A percentile compares a stretch with the other conserved stretches of the same genome.
These are phyloP conservation scores for Amazona ochrocephala DNA, from an alignment of 2,797 vertebrate species.

Conservation along the genomic window DNA sequence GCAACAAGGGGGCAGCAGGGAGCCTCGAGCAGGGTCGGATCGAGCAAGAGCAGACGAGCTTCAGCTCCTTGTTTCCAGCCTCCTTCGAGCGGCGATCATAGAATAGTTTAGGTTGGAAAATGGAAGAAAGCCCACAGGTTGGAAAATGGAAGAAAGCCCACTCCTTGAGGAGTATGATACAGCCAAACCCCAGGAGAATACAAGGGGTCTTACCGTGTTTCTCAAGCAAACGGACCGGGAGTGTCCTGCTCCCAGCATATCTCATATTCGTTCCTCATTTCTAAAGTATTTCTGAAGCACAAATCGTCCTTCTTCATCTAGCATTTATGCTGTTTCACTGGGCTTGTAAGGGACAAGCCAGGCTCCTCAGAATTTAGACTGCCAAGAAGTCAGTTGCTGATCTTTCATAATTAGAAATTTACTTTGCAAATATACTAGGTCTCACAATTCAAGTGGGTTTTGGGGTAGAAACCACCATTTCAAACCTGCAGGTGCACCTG, in stretches of 20 bases:
- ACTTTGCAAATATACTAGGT: not conserved
- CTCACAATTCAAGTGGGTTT: not conserved
- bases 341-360: not conserved
- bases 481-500: not conserved
- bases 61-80: not conserved
- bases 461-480: not conserved
- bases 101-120: not conserved
- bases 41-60: not conserved
- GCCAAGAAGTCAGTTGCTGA: not conserved
- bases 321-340: not conserved
- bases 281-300: not conserved
- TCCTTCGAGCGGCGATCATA: not conserved
- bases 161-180: not conserved
- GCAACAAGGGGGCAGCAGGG: constrained; percentile 70
- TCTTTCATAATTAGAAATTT: not conserved
- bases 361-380: not conserved
- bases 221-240: not conserved
- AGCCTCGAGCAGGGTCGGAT: constrained; percentile 29
- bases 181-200: not conserved
- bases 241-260: not conserved
- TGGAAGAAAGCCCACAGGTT: not conserved
- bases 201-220: not conserved
- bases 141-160: not conserved
- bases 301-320: not conserved
- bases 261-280: not conserved